Percentiles rank a stretch among this genome's conserved stretches.
phyloP scores from a whole-genome alignment of 2,113 vertebrate species.

The western clawed frog (Xenopus tropicalis) region UCB_Xtro_10.0 CM004451.2:60951001-60951500 shows the following conservation, averaged over 20 bases:
- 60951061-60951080: conserved; percentile 15
- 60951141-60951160: too few relatives aligned
- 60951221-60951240: conserved; percentile 29
- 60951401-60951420: fast-evolving
- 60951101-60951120: too few relatives aligned
- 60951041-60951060: conserved; percentile 46
- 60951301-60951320: conserved; percentile 61
- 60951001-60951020: conserved; percentile 17
- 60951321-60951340: conserved; percentile 59
- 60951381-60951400: conserved; percentile 47
- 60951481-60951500: fast-evolving
- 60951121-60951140: too few relatives aligned
- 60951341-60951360: conserved; percentile 49
- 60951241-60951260: conserved; percentile 64
- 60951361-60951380: conserved; percentile 59
- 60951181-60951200: too few relatives aligned
- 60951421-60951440: conserved; percentile 3
- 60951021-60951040: conserved; percentile 25
- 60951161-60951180: too few relatives aligned
- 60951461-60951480: conserved; percentile 1
- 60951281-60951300: conserved; percentile 56
- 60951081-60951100: neutral
- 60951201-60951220: too few relatives aligned
- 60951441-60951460: neutral
- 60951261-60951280: conserved; percentile 54